These are phyloP conservation scores for Oxyura jamaicensis DNA, from an alignment of 2,113 vertebrate species.

Conservation along the genomic window DNA sequence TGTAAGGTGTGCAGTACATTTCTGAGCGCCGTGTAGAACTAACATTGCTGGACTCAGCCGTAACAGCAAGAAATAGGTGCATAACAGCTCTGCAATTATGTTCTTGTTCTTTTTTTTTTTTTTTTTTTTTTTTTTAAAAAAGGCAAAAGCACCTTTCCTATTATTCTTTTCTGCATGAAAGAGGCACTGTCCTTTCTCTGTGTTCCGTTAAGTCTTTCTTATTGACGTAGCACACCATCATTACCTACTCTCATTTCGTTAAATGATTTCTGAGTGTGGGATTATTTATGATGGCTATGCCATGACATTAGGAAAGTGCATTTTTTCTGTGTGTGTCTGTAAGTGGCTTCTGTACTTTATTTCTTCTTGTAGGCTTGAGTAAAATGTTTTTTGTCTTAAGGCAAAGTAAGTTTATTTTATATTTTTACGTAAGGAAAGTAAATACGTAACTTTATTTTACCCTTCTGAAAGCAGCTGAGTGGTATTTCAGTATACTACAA, in stretches of 20 bases:
- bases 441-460: background rate
- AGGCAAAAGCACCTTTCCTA: background rate
- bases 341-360: background rate
- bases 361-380: background rate
- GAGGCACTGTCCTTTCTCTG: background rate
- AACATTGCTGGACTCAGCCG: background rate
- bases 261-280: background rate
- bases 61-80: background rate
- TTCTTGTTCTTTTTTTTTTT: no score
- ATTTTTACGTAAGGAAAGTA: background rate
- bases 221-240: background rate
- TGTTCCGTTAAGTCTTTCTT: background rate
- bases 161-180: background rate
- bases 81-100: background rate
- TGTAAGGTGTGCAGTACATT: slow-evolving; percentile 47
- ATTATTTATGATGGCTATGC: background rate
- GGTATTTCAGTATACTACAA: background rate
- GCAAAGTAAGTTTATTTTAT: background rate
- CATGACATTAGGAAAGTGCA: background rate
- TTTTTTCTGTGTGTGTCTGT: background rate
- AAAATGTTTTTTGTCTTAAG: background rate
- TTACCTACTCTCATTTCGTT: background rate
- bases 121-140: background rate
- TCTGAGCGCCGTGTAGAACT: background rate
- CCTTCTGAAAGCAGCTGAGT: background rate